These are phyloP conservation scores for Natator depressus DNA, from an alignment of 2,113 vertebrate genomes.

Conservation along the genomic window DNA sequence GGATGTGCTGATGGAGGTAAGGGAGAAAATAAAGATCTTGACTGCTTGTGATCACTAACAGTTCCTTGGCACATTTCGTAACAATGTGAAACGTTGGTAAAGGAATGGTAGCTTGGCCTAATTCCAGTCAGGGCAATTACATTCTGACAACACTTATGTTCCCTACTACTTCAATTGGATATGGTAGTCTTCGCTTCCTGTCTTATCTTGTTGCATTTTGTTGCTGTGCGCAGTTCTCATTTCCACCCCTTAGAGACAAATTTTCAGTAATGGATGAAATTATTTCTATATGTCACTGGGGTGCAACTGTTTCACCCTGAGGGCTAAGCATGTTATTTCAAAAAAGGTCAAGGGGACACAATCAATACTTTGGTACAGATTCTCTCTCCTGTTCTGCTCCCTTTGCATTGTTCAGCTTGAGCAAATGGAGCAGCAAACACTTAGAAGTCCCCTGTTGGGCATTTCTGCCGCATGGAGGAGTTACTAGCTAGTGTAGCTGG, in stretches of 20 bases:
- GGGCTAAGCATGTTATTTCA: conserved; percentile 18
- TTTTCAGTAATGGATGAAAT: conserved; percentile 38
- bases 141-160: conserved; percentile 57
- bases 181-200: conserved; percentile 41
- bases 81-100: conserved; percentile 46
- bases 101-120: conserved; percentile 32
- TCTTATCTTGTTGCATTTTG: conserved; percentile 16
- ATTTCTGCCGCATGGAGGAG: not conserved
- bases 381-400: not conserved
- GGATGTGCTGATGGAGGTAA: not conserved
- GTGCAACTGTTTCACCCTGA: conserved; percentile 36
- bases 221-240: conserved; percentile 13
- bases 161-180: conserved; percentile 52
- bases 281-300: conserved; percentile 13
- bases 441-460: not conserved
- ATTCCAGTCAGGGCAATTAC: conserved; percentile 58
- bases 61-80: conserved; percentile 41
- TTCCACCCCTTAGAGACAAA: not conserved
- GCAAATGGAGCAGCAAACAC: not conserved
- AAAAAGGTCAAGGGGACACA: conserved; percentile 14
- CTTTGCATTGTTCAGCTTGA: not conserved
- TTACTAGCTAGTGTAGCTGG: not conserved
- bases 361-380: conserved; percentile 1
- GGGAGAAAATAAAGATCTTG: conserved; percentile 22
- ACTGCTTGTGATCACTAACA: conserved; percentile 28